phyloP scores from a whole-genome alignment of 2,888 invertebrate genomes.

The Ectemnius continuus region DNA sequence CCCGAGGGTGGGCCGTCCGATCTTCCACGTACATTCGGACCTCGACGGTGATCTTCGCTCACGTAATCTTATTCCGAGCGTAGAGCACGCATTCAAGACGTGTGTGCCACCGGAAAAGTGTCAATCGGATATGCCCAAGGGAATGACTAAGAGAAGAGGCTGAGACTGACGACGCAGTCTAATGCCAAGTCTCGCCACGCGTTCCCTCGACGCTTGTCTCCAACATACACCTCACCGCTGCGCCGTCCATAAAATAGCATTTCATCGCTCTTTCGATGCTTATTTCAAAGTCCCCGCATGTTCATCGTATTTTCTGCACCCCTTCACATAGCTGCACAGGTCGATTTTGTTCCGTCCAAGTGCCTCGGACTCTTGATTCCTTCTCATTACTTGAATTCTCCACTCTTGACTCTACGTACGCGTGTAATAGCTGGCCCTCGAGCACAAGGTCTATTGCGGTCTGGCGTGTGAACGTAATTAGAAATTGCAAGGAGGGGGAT shows the following conservation, averaged over 20 bases:
- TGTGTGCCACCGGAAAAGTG: conserved; percentile 28
- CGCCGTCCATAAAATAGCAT: not conserved
- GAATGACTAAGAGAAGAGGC: conserved; percentile 1
- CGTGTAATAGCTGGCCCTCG: no score
- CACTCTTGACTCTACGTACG: no score
- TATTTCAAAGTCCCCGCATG: not conserved
- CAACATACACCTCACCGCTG: not conserved
- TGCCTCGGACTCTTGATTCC: no score
- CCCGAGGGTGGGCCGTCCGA: no score
- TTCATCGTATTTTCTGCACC: not conserved
- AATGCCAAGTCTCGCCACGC: not conserved
- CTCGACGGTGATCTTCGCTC: conserved; percentile 36
- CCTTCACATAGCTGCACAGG: not conserved
- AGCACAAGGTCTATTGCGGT: no score
- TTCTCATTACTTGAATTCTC: no score
- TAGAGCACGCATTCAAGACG: not conserved
- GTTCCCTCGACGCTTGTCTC: not conserved
- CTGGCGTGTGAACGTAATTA: no score
- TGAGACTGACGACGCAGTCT: not conserved
- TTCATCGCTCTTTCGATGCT: not conserved
- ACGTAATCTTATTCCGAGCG: conserved; percentile 41
- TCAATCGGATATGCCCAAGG: conserved; percentile 15
- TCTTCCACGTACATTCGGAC: conserved; percentile 37
- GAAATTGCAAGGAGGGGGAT: no score
- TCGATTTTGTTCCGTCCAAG: no score